Evolutionary conservation across 2,113 vertebrate genomes (phyloP).

Genomic region (Coturnix japonica): DNA sequence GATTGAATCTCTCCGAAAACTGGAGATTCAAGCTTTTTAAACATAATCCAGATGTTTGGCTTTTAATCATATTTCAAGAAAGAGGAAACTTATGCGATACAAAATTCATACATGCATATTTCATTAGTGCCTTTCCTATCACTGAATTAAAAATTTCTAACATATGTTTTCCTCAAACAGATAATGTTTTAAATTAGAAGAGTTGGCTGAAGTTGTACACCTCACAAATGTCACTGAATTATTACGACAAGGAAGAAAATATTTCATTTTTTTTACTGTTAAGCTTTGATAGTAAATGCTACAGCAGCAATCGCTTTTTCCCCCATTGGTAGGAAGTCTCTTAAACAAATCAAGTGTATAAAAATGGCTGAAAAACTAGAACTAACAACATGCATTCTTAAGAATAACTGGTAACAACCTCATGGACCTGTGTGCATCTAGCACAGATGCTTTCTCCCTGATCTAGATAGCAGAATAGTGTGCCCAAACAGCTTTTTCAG

Average conservation of each 20-base stretch:
- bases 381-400: not conserved
- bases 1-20: slow-evolving; percentile 78
- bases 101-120: slow-evolving; percentile 83
- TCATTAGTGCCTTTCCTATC: slow-evolving; percentile 83
- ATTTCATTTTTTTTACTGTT: slow-evolving; percentile 5
- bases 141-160: slow-evolving; percentile 81
- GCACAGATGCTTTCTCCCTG: not conserved
- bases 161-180: slow-evolving; percentile 76
- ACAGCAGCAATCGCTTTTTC: slow-evolving; percentile 19
- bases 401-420: not conserved
- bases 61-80: slow-evolving; percentile 82
- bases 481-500: not conserved
- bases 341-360: not conserved
- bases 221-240: slow-evolving; percentile 72
- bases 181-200: slow-evolving; percentile 75
- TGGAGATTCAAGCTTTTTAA: slow-evolving; percentile 80
- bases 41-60: slow-evolving; percentile 84
- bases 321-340: slow-evolving; percentile 6
- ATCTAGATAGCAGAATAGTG: not conserved
- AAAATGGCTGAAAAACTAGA: not conserved
- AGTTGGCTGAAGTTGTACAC: slow-evolving; percentile 71
- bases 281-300: slow-evolving; percentile 44
- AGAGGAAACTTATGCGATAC: slow-evolving; percentile 79
- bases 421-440: not conserved
- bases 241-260: slow-evolving; percentile 70